Percentiles rank a stretch among this genome's conserved stretches.
Evolutionary conservation across 1,140 invertebrate genomes (phyloP).

Genomic region (Ectropis grisescens): DNA sequence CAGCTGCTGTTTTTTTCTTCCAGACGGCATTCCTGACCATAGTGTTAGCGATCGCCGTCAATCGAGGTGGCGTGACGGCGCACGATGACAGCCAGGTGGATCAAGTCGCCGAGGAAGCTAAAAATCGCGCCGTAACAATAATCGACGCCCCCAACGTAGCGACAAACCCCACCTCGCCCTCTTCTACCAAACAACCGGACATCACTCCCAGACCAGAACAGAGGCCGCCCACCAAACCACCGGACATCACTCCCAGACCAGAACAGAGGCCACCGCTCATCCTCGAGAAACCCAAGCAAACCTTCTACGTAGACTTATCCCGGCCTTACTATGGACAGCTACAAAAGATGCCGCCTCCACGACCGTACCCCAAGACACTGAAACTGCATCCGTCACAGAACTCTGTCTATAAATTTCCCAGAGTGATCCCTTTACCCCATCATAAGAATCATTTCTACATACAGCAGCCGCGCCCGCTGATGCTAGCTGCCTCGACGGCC

Average conservation of each 20-base stretch:
- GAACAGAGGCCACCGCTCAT: slow-evolving; percentile 41
- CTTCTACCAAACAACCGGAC: slow-evolving; percentile 11
- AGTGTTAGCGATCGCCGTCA: slow-evolving; percentile 55
- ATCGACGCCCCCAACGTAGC: slow-evolving; percentile 39
- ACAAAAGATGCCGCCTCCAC: slow-evolving; percentile 20
- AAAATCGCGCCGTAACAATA: slow-evolving; percentile 33
- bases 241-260: slow-evolving; percentile 16
- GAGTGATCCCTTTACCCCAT: slow-evolving; percentile 32
- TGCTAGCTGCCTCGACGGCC: slow-evolving; percentile 25
- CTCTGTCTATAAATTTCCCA: slow-evolving; percentile 40
- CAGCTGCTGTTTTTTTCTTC: slow-evolving; percentile 31
- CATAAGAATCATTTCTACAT: slow-evolving; percentile 18
- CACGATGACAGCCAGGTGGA: slow-evolving; percentile 31
- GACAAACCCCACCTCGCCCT: slow-evolving; percentile 10
- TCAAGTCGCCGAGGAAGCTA: slow-evolving; percentile 43
- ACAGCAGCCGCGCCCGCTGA: slow-evolving; percentile 20
- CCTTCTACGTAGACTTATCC: slow-evolving; percentile 24
- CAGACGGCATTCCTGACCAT: slow-evolving; percentile 62
- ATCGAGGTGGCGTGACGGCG: slow-evolving; percentile 38
- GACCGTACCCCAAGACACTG: slow-evolving; percentile 24
- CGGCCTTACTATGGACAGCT: slow-evolving; percentile 28
- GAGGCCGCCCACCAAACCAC: slow-evolving; percentile 45
- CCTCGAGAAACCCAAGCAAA: slow-evolving; percentile 25
- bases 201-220: slow-evolving; percentile 27
- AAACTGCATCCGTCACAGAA: slow-evolving; percentile 26